These are phyloP conservation scores for Turritopsis dohrnii DNA, from an alignment of 30 jellyfish, hydroid and myxozoan genomes.

Conservation along the genomic window DNA sequence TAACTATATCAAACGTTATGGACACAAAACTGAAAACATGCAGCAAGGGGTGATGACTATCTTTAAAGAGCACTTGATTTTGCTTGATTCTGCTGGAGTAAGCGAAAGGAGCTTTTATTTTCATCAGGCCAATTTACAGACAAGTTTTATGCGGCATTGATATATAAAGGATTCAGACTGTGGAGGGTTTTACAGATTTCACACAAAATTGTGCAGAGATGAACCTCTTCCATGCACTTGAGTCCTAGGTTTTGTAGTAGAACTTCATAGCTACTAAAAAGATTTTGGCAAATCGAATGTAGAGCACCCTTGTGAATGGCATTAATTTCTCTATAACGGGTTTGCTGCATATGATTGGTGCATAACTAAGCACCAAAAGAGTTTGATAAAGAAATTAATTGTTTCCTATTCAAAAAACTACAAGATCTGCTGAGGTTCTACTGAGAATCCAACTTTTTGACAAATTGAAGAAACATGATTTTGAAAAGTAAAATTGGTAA, in stretches of 20 bases:
- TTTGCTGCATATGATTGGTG: background rate
- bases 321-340: background rate
- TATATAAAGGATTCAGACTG: background rate
- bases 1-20: too few species aligned
- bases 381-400: background rate
- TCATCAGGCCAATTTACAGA: too few species aligned
- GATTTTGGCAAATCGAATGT: background rate
- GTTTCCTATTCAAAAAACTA: background rate
- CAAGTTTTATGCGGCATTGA: background rate
- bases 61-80: too few species aligned
- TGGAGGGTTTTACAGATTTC: background rate
- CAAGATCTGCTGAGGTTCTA: too few species aligned
- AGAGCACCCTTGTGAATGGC: background rate
- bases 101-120: background rate
- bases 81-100: too few species aligned
- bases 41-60: too few species aligned
- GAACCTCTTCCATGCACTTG: background rate
- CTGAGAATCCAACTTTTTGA: background rate
- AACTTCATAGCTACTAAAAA: background rate
- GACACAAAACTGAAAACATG: too few species aligned
- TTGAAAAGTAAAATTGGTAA: background rate
- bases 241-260: background rate
- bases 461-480: background rate
- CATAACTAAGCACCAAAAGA: background rate
- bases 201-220: background rate